Evolutionary conservation across 2,113 vertebrate species (phyloP).

Genomic region (Arothron firmamentum): DNA sequence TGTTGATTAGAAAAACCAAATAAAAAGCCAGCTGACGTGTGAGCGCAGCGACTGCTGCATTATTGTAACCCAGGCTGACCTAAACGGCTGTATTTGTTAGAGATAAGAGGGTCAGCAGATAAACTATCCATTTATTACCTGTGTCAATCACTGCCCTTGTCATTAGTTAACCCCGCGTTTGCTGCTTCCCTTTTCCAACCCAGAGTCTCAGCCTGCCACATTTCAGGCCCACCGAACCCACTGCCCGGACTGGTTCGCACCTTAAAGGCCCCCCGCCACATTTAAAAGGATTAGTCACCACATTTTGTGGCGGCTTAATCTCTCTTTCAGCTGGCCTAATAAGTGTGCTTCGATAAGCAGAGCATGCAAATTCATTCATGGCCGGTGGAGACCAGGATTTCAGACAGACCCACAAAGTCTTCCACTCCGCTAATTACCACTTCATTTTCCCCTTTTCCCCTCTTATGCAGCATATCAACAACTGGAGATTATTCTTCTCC

Average conservation of each 20-base stretch:
- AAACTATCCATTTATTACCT: constrained; percentile 61
- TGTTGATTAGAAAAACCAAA: constrained; percentile 10
- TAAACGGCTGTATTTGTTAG: constrained; percentile 49
- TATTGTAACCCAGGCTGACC: constrained; percentile 39
- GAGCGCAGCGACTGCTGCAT: constrained; percentile 39
- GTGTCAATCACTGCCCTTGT: constrained; percentile 61
- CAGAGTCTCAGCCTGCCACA: constrained; percentile 38
- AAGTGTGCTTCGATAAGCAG: constrained; percentile 78
- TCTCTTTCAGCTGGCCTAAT: constrained; percentile 81
- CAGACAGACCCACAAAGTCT: constrained; percentile 73
- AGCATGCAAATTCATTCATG: constrained; percentile 83
- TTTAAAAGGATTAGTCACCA: constrained; percentile 84
- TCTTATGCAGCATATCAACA: constrained; percentile 74
- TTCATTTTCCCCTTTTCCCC: constrained; percentile 74
- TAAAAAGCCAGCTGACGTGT: constrained; percentile 17
- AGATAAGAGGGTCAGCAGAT: constrained; percentile 66
- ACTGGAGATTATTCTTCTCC: constrained; percentile 74
- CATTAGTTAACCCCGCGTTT: constrained; percentile 44
- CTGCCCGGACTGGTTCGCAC: constrained; percentile 58
- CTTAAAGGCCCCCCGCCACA: constrained; percentile 75
- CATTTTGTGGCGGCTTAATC: constrained; percentile 82
- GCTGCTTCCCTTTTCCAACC: constrained; percentile 21
- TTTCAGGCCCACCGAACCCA: constrained; percentile 55
- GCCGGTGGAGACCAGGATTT: constrained; percentile 72
- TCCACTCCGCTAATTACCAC: constrained; percentile 80